These are phyloP conservation scores for Amphiprion percula DNA, from an alignment of 2,113 vertebrate species.

Conservation along the genomic window DNA sequence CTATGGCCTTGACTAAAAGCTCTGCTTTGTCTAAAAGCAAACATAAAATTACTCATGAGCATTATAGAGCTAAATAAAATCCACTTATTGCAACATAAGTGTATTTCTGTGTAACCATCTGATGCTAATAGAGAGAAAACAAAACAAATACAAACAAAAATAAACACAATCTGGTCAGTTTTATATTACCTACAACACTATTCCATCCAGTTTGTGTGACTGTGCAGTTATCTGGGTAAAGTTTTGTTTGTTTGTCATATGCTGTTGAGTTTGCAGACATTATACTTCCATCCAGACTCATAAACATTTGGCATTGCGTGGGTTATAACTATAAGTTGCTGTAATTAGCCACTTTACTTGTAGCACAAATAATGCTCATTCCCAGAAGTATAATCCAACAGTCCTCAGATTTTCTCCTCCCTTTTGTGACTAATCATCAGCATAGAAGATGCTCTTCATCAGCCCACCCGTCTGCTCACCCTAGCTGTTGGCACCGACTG, in stretches of 20 bases:
- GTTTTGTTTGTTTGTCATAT: neutral
- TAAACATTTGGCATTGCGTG: neutral
- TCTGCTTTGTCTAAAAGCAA: too few species aligned
- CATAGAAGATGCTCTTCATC: slow-evolving; percentile 75
- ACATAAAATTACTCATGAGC: too few species aligned
- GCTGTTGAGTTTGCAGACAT: too few species aligned
- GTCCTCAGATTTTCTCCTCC: slow-evolving; percentile 58
- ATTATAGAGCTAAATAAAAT: too few species aligned
- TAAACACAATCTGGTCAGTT: too few species aligned
- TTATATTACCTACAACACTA: too few species aligned
- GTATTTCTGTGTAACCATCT: neutral
- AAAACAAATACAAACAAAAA: neutral
- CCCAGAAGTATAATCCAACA: slow-evolving; percentile 55
- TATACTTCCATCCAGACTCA: too few species aligned
- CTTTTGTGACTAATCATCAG: slow-evolving; percentile 78
- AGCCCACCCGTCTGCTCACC: slow-evolving; percentile 81
- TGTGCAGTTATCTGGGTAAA: neutral
- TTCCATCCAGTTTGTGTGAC: too few species aligned
- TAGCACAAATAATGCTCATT: slow-evolving; percentile 50
- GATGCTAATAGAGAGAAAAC: neutral
- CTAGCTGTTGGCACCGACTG: slow-evolving; percentile 79
- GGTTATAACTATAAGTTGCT: slow-evolving; percentile 11
- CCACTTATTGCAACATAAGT: too few species aligned
- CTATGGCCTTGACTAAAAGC: too few species aligned
- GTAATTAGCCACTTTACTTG: slow-evolving; percentile 57